Evolutionary conservation across 2,888 invertebrate genomes (phyloP).

Genomic region (Meta bourneti): DNA sequence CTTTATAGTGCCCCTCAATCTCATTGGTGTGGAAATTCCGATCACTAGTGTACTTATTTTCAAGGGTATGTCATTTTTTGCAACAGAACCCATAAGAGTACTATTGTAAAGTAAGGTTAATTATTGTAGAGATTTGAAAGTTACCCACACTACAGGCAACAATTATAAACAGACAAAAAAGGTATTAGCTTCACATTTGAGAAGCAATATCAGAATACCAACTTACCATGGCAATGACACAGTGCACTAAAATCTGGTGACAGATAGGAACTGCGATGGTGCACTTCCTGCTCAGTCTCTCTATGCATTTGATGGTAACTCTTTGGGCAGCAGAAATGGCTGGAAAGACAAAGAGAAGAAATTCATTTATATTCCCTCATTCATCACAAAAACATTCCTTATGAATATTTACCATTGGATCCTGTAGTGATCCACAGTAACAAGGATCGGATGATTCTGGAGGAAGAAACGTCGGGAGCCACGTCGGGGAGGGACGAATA

Average conservation of each 20-base stretch:
- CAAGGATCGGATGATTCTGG: slow-evolving; percentile 54
- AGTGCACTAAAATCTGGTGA: slow-evolving; percentile 70
- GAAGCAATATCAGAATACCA: background rate
- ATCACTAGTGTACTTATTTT: too few relatives aligned
- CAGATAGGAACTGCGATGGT: slow-evolving; percentile 55
- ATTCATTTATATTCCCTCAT: too few relatives aligned
- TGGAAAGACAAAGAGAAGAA: background rate
- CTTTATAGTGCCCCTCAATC: too few relatives aligned
- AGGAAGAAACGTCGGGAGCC: slow-evolving; percentile 34
- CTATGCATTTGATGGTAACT: slow-evolving; percentile 44
- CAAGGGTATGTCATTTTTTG: too few relatives aligned
- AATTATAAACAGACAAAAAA: too few relatives aligned
- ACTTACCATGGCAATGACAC: slow-evolving; percentile 59
- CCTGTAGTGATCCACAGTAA: slow-evolving; percentile 38
- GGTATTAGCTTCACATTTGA: too few relatives aligned
- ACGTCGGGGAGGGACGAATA: slow-evolving; percentile 12
- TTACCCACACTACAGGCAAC: too few relatives aligned
- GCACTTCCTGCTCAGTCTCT: slow-evolving; percentile 46
- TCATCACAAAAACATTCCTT: too few relatives aligned
- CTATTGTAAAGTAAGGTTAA: too few relatives aligned
- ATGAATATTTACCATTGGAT: slow-evolving; percentile 10
- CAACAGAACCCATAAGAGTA: too few relatives aligned
- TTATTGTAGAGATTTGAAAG: too few relatives aligned
- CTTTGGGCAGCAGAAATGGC: slow-evolving; percentile 37
- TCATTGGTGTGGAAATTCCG: too few relatives aligned